These are phyloP conservation scores for Chironomus striatipennis DNA, from an alignment of 1,140 invertebrate genomes.

Conservation along the genomic window DNA sequence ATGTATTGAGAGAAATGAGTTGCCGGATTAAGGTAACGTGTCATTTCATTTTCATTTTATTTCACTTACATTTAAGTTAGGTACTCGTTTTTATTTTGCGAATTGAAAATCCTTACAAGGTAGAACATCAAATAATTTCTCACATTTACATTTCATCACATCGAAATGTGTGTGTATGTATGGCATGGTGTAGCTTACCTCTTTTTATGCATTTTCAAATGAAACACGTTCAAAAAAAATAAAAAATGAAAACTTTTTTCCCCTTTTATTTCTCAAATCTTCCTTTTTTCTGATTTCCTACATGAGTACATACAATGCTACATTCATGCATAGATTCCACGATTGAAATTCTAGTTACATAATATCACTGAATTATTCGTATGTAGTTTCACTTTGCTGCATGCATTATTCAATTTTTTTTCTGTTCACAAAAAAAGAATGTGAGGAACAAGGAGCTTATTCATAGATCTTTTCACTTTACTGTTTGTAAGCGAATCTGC, in stretches of 20 bases:
- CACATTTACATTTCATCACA: not conserved
- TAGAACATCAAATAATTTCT: not conserved
- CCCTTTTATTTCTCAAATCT: not conserved
- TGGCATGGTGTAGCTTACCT: not conserved
- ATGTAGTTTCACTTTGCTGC: too few species aligned
- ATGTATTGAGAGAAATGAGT: not conserved
- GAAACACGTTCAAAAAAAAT: not conserved
- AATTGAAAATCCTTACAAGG: not conserved
- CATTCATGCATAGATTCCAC: not conserved
- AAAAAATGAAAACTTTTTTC: not conserved
- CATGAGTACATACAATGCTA: too few species aligned
- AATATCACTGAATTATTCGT: not conserved
- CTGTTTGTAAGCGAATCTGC: too few species aligned
- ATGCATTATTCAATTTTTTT: too few species aligned
- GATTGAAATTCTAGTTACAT: constrained; percentile 8
- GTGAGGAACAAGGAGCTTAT: too few species aligned
- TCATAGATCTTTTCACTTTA: too few species aligned
- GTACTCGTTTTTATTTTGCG: not conserved
- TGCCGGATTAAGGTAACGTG: not conserved
- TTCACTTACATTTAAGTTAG: not conserved
- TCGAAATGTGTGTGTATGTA: too few species aligned
- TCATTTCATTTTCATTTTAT: not conserved
- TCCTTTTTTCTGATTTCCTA: not conserved
- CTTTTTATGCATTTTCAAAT: not conserved
- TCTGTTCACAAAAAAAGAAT: too few species aligned